Evolutionary conservation across 2,888 invertebrate species (phyloP).

Genomic region (Beris chalybata): DNA sequence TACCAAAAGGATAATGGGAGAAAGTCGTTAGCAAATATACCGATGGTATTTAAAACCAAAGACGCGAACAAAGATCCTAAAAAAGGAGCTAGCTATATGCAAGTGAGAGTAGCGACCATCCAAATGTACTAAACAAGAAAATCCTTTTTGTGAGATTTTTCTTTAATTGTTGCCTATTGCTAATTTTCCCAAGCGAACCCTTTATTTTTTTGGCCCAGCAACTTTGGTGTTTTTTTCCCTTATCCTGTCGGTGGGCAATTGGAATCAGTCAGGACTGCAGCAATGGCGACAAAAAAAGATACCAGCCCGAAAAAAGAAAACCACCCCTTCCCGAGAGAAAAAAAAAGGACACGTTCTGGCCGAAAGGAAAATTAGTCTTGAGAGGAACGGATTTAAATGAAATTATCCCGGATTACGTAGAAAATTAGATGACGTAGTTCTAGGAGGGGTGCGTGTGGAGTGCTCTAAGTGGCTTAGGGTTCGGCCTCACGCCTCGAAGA

Average conservation of each 20-base stretch:
- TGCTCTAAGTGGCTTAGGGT: slow-evolving; percentile 22
- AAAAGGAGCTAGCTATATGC: slow-evolving; percentile 30
- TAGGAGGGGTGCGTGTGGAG: slow-evolving; percentile 20
- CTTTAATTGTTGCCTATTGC: slow-evolving; percentile 43
- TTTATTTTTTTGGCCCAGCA: slow-evolving; percentile 24
- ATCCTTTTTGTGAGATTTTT: slow-evolving; percentile 43
- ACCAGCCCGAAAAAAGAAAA: background rate
- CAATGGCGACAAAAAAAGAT: slow-evolving; percentile 4
- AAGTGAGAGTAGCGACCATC: slow-evolving; percentile 4
- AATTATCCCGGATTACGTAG: slow-evolving; percentile 46
- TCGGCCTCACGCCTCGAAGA: slow-evolving; percentile 4
- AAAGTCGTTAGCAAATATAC: slow-evolving; percentile 19
- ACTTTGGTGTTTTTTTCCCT: slow-evolving; percentile 13
- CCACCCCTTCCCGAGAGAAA: background rate
- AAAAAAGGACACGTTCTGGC: slow-evolving; percentile 9
- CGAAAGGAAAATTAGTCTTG: slow-evolving; percentile 20
- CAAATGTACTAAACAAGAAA: slow-evolving; percentile 41
- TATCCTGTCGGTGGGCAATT: too few species aligned
- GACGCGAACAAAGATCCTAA: background rate
- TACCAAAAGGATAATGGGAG: slow-evolving; percentile 49
- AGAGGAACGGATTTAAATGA: slow-evolving; percentile 44
- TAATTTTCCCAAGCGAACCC: slow-evolving; percentile 42
- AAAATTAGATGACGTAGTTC: slow-evolving; percentile 41
- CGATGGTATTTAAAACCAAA: slow-evolving; percentile 7
- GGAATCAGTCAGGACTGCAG: too few species aligned